Base-by-base conservation (phyloP, 2,797 vertebrate species). In the Sebastes matsubarae region DNA sequence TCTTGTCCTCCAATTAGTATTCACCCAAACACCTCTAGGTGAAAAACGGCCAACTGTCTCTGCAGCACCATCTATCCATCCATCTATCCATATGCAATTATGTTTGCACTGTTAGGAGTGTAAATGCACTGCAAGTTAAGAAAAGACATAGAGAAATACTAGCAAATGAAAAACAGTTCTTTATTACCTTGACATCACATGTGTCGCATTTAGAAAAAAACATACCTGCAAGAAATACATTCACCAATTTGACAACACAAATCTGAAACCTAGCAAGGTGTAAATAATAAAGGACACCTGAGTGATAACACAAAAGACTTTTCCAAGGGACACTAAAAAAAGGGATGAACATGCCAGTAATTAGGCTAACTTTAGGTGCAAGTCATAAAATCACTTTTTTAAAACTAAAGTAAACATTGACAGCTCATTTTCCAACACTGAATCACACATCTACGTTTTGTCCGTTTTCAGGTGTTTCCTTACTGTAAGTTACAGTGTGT, bases 1-100 rank as follows among this genome's bases (percentile, higher is more conserved):
- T 96, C 88, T 95, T 71, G 10, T 54, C n/a, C 74, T 80, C 72
- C 82, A 88, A 94, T 96, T 96, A 95, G 92, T 94, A 95, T 94
- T 94, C 92, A 60, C 76, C 86, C 92, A 81, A 85, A 89, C 93
- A 91, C 88, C 84, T 90, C 75, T 81, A 89, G 85, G 87, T 92
- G 90, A 38, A 87, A 91, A 91, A 88, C 83, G 27, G 69, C 64
- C 80, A 82, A 80, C 81, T 79, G 75, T 80, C 76, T 77, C 74
- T 81, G 14, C 67, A 72, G 54, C 6, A 8, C 16, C 76, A 52
- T 65, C 63, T 32, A 7, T 66, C 64, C 11, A 30, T 60, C 58
- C 3, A 30, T 64, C 55, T 12, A 16, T 64, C 63, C 7, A 6
- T 66, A 36, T 10, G 36, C 32, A 24, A 16, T 36, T 14, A 22